Base-by-base conservation (phyloP, 2,797 vertebrate species). In the Chaetodon trifasciatus region DNA sequence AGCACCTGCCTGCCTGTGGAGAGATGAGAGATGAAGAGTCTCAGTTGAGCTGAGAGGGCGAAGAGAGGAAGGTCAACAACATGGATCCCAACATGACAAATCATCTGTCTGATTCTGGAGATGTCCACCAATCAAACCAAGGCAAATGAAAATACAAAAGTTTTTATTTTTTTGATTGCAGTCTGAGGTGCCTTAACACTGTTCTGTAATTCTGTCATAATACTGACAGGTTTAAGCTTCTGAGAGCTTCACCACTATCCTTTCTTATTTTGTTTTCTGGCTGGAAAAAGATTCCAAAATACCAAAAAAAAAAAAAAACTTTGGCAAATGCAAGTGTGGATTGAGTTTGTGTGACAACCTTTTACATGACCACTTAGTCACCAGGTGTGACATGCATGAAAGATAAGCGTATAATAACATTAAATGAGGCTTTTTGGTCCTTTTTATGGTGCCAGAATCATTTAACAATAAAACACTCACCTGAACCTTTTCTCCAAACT, bases 341-440 rank as follows among this genome's bases (percentile, higher is more conserved):
- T 37, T 65, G 64, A 74, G 39, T 74, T 35, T 46, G 62, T 69
- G 62, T 86, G 84, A 76, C 71, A 72, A 65, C 46, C 61, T 72
- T 85, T 75, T 74, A 37, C 42, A 72, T 35, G 55, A 62, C 28
- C 49, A 53, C 60, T 32, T 16, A 49, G 65, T 58, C 10, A 72
- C 8, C 0, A 15, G 32, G 19, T 47, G 21, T 42, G 66, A 79
- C 78, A 71, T 1, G 16, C 53, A 50, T 62, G 74, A 81, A 79
- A 56, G 81, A 63, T 62, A 35, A 50, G 19, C 10, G 16, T 8
- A 47, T 70, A 74, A 85, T 79, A 16, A 63, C 32, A 60, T 10
- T 72, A 37, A 78, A 62, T 65, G 4, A 28, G 21, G 56, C 53
- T 40, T 68, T 75, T 37, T 19, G 35, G 19, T 44, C 49, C 23